Base-by-base conservation (phyloP, 2,113 vertebrate genomes). In the Lepidothrix coronata region DNA sequence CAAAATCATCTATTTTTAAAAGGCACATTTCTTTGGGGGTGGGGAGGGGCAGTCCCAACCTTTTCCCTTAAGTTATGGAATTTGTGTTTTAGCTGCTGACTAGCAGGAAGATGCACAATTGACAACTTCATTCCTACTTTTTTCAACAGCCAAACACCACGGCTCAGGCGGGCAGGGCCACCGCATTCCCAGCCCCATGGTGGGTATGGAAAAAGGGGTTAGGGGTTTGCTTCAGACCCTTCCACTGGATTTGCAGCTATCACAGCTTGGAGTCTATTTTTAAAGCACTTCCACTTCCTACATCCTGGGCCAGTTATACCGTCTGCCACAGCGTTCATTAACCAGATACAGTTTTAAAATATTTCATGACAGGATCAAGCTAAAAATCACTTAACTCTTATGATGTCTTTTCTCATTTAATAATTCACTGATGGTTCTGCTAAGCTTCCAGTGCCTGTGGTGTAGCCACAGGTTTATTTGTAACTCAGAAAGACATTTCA, bases 371-470 rank as follows among this genome's bases (percentile, higher is more conserved):
- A 58, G 63, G 25, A 85, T 43, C 75, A 54, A 90, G 81, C 78
- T 91, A 88, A 90, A 89, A 96, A 77, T 94, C 88, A 86, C 55
- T 93, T 85, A 76, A 89, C 71, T 93, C 62, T 62, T 76, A 13
- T 1, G 8, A 78, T 57, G 58, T 41, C 37, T 70, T 83, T 93
- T 75, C 73, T 87, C 84, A 63, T 77, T 82, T 73, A 79, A 82
- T 43, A 88, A 24, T 23, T 78, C 46, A 44, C 35, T 35, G 49
- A 55, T 54, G 30, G 67, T 59, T 91, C 62, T 3, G 2, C 89
- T 78, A 54, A 1, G 3, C 33, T 65, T 65, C 20, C 51, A 62
- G n/a, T 30, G 59, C 63, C 52, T 54, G 44, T 23, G 31, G 23
- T 59, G 8, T 28, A 74, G 39, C 59, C 77, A 41, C 41, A 55